phyloP scores from a whole-genome alignment of 2,797 vertebrate genomes.

The Sebastiscus tertius region DNA sequence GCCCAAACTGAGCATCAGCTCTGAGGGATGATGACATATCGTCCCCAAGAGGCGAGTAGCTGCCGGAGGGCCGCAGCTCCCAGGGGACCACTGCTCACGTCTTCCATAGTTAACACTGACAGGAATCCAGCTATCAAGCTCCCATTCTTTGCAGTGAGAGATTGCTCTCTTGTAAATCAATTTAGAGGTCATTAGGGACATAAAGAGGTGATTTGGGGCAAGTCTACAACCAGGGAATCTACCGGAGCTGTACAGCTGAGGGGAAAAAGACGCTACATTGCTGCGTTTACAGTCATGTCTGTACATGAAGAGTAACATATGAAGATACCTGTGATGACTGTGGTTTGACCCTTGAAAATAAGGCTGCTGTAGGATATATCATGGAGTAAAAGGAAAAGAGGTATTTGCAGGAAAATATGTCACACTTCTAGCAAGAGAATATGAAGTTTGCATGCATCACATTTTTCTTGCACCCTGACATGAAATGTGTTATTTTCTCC shows the following conservation, averaged over 20 bases:
- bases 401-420: not conserved
- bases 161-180: constrained; percentile 60
- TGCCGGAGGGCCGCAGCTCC: constrained; percentile 46
- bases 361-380: not conserved
- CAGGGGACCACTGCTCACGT: constrained; percentile 29
- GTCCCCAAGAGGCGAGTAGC: constrained; percentile 44
- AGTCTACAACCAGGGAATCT: not conserved
- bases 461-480: constrained; percentile 6
- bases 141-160: constrained; percentile 38
- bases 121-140: constrained; percentile 49
- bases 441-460: not conserved
- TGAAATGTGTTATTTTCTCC: constrained; percentile 1
- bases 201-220: constrained; percentile 41
- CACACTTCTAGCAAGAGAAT: not conserved
- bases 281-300: not conserved
- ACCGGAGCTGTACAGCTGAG: not conserved
- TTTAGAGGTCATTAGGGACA: constrained; percentile 61
- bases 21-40: constrained; percentile 58
- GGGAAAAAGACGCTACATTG: not conserved
- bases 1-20: constrained; percentile 42
- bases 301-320: not conserved
- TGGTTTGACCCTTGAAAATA: constrained; percentile 3
- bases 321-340: not conserved
- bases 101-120: constrained; percentile 49
- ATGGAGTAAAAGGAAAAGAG: not conserved